A percentile compares a stretch with the other conserved stretches of the same genome.
phyloP scores from a whole-genome alignment of 37 sponge, comb jelly and placozoan genomes.

The Geodia barretti region DNA sequence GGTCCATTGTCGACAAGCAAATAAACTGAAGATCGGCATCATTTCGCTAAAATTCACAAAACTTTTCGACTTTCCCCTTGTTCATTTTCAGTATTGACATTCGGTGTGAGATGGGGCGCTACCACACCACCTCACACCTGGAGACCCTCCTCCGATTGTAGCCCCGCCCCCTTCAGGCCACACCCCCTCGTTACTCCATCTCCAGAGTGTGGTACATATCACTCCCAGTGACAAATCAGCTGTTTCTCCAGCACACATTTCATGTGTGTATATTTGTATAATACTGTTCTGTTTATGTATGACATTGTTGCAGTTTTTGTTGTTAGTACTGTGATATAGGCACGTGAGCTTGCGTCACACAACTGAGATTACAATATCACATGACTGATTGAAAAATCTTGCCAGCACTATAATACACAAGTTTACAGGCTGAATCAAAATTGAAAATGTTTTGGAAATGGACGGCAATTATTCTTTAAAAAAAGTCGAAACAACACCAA shows the following conservation, averaged over 20 bases:
- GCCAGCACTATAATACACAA: no score
- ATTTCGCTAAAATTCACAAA: no score
- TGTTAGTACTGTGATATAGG: no score
- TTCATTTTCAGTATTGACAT: slow-evolving; percentile 30
- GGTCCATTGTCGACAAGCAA: no score
- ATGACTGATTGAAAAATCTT: no score
- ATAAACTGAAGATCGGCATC: no score
- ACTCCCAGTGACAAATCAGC: neutral
- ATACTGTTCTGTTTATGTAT: neutral
- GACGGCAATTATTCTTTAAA: no score
- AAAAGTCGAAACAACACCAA: no score
- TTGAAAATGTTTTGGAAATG: no score
- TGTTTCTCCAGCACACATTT: neutral
- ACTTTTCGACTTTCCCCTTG: neutral
- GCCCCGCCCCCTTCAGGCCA: neutral
- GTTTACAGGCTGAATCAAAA: no score
- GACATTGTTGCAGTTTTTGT: neutral
- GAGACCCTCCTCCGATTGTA: slow-evolving; percentile 42
- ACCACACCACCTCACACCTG: slow-evolving; percentile 47
- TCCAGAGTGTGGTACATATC: neutral
- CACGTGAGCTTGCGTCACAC: no score
- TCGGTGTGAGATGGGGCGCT: slow-evolving; percentile 49
- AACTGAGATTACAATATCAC: no score
- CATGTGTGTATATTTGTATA: neutral
- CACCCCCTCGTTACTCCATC: neutral